phyloP scores from a whole-genome alignment of 1,140 invertebrate species.

The Amphibalanus amphitrite region DNA sequence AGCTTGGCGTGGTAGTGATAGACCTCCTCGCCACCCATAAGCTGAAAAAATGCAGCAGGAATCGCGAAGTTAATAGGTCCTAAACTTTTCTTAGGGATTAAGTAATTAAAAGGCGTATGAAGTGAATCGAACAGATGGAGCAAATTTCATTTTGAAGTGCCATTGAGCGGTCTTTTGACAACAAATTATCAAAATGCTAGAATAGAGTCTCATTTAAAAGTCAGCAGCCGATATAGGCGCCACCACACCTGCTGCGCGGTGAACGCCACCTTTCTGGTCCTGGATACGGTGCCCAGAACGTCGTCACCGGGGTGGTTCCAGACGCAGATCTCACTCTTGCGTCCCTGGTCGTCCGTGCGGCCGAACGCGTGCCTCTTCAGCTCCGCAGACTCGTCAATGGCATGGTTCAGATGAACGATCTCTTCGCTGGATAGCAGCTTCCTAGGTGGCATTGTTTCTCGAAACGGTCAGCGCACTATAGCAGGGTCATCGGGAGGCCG shows the following conservation, averaged over 20 bases:
- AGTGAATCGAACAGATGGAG: not conserved
- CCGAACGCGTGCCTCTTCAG: slow-evolving; percentile 8
- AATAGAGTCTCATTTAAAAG: not conserved
- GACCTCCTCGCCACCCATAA: slow-evolving; percentile 18
- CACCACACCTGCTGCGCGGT: slow-evolving; percentile 12
- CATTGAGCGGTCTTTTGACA: not conserved
- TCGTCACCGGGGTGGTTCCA: slow-evolving; percentile 18
- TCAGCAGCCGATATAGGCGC: slow-evolving; percentile 2
- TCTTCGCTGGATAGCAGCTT: slow-evolving; percentile 13
- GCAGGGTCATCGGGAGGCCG: too few relatives aligned
- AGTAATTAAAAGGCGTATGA: not conserved
- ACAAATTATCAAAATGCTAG: not conserved
- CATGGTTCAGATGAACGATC: slow-evolving; percentile 12
- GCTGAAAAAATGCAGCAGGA: too few relatives aligned
- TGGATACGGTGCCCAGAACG: slow-evolving; percentile 14
- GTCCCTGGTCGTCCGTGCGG: slow-evolving; percentile 10
- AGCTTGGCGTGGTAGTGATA: slow-evolving; percentile 20
- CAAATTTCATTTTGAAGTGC: not conserved
- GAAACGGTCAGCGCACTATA: too few relatives aligned
- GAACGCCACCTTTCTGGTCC: slow-evolving; percentile 13
- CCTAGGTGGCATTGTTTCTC: too few relatives aligned
- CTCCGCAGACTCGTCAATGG: slow-evolving; percentile 11
- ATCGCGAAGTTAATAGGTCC: not conserved
- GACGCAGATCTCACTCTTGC: slow-evolving; percentile 7
- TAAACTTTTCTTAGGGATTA: not conserved